These are phyloP conservation scores for Sebastes ruberrimus DNA, from an alignment of 2,797 vertebrate species.

Conservation along the genomic window DNA sequence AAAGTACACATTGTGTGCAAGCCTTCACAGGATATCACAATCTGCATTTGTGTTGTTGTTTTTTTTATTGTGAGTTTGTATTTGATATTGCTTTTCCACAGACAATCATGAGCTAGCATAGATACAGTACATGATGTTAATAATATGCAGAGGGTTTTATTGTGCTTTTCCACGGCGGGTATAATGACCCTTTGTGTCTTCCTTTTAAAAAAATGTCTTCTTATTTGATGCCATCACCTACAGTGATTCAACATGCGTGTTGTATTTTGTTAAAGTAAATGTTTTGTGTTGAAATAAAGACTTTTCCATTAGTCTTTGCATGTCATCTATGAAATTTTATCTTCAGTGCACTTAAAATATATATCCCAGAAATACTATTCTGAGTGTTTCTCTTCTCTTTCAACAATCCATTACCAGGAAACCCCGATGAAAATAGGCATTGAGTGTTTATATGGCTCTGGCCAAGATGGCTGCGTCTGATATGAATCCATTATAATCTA, in stretches of 20 bases:
- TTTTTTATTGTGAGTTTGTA: constrained; percentile 54
- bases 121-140: constrained; percentile 49
- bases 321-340: background rate
- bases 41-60: constrained; percentile 36
- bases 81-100: constrained; percentile 57
- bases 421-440: background rate
- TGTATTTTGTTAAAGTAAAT: constrained; percentile 65
- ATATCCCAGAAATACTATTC: background rate
- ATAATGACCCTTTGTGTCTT: constrained; percentile 27
- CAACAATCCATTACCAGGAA: background rate
- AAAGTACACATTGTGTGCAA: constrained; percentile 28
- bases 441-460: background rate
- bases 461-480: background rate
- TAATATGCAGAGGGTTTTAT: constrained; percentile 37
- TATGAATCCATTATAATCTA: constrained; percentile 1
- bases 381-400: background rate
- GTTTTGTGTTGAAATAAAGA: constrained; percentile 74
- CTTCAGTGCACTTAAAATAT: background rate
- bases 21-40: constrained; percentile 48
- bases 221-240: constrained; percentile 39
- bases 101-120: constrained; percentile 77
- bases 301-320: constrained; percentile 28
- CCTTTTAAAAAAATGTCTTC: constrained; percentile 45
- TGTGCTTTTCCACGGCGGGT: constrained; percentile 29
- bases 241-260: constrained; percentile 46